phyloP scores from a whole-genome alignment of 2,888 invertebrate species.

The Acrobasis consociella region DNA sequence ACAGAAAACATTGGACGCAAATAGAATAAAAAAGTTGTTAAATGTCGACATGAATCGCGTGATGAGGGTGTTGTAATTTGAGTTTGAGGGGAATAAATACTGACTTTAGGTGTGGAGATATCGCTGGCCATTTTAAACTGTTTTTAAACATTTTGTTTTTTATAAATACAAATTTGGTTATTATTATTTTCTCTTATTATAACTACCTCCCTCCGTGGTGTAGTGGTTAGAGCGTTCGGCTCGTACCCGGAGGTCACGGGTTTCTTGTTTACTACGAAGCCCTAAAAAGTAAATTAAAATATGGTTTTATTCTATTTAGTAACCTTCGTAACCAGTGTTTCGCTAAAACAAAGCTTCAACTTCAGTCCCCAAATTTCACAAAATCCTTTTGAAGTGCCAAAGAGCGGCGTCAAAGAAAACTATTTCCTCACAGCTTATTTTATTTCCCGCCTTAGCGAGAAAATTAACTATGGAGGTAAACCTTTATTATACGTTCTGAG shows the following conservation, averaged over 20 bases:
- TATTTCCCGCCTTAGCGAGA: constrained; percentile 19
- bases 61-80: constrained; percentile 2
- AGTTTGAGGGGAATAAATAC: constrained; percentile 1
- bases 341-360: not conserved
- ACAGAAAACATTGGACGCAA: not conserved
- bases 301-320: not conserved
- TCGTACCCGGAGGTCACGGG: no score
- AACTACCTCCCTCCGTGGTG: no score
- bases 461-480: constrained; percentile 19
- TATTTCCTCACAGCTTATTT: constrained; percentile 20
- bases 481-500: not conserved
- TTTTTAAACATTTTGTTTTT: not conserved
- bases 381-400: constrained; percentile 11
- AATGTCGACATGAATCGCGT: constrained; percentile 3
- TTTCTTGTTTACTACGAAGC: no score
- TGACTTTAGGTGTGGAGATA: not conserved
- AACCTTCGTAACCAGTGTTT: not conserved
- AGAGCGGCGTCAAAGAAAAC: constrained; percentile 21
- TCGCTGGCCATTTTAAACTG: not conserved
- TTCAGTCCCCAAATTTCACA: constrained; percentile 11
- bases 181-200: no score
- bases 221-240: no score
- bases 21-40: not conserved
- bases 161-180: no score
- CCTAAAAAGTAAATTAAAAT: no score